Base-by-base conservation (phyloP, 2,888 invertebrate species). In the Orthosia gothica region DNA sequence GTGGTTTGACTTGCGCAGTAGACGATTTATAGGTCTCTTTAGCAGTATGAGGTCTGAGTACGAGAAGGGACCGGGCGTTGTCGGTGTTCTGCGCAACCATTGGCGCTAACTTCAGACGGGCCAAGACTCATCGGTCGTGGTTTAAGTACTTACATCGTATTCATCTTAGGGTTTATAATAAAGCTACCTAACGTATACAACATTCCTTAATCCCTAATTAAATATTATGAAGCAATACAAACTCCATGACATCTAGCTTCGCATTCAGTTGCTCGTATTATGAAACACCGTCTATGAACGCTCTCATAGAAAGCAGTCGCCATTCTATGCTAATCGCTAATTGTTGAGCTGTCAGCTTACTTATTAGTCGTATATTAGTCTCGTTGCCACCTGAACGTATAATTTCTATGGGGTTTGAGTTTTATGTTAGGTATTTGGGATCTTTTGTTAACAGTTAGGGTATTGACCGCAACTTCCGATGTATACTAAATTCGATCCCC, bases 311-410 rank as follows among this genome's bases (percentile, higher is more conserved):
- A 89, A 88, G 89, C 83, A 79, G 70, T 87, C 70, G 89, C 91
- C 87, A 93, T 93, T 93, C 89, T 91, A 93, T 93, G 93, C 90
- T 91, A 93, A 93, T 93, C 82, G 86, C 82, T 92, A 90, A 93
- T 92, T 91, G 92, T 91, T 69, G 87, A 86, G 79, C 84, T 83
- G 87, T 86, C 85, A 68, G 55, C 68, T 76, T 68, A 72, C 76
- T 84, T 86, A 89, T 89, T 89, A 87, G 86, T 79, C 79, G 72
- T 68, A 72, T 74, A 81, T 87, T 84, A 81, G 86, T 81, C 87
- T 84, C 70, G 70, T 87, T 76, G 80, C 75, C 87, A 81, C 89
- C 86, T 83, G 68, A 76, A 49, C 64, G 65, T 26, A 40, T 40
- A 9, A 64, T 63, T 70, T 57, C 66, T 57, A 83, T 79, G 40